phyloP scores from a whole-genome alignment of 2,888 invertebrate species.

The Ariolimax columbianus region DNA sequence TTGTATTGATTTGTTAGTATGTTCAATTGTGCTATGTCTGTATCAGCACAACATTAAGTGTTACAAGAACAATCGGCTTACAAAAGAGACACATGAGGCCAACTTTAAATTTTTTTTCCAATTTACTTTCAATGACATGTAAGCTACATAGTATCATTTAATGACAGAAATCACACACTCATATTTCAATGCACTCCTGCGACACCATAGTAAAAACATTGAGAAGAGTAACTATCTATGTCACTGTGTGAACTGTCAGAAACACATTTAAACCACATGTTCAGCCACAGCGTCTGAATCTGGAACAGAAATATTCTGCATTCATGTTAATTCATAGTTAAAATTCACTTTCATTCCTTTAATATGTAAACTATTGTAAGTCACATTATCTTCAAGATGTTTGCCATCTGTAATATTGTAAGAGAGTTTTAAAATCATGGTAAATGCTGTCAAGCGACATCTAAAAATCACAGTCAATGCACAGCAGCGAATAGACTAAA shows the following conservation, averaged over 20 bases:
- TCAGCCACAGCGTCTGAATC: not conserved
- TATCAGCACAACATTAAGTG: too few relatives aligned
- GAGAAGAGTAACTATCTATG: not conserved
- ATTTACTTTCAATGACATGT: slow-evolving; percentile 33
- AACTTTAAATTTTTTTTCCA: not conserved
- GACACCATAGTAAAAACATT: not conserved
- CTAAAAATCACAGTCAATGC: slow-evolving; percentile 12
- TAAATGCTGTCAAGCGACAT: not conserved
- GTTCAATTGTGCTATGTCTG: too few relatives aligned
- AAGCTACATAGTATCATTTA: slow-evolving; percentile 20
- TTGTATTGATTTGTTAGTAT: too few relatives aligned
- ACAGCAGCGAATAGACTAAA: not conserved
- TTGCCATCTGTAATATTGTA: not conserved
- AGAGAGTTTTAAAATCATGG: not conserved
- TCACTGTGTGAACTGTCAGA: not conserved
- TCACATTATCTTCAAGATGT: not conserved
- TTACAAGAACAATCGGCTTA: not conserved
- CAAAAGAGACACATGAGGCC: not conserved
- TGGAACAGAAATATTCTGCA: not conserved
- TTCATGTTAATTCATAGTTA: not conserved
- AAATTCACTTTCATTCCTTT: not conserved
- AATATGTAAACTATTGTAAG: not conserved
- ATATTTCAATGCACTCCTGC: not conserved
- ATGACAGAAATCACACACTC: slow-evolving; percentile 25
- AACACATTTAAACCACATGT: not conserved